These are phyloP conservation scores for Dipus sagitta DNA, from an alignment of 2,797 vertebrate genomes.

Conservation along the genomic window DNA sequence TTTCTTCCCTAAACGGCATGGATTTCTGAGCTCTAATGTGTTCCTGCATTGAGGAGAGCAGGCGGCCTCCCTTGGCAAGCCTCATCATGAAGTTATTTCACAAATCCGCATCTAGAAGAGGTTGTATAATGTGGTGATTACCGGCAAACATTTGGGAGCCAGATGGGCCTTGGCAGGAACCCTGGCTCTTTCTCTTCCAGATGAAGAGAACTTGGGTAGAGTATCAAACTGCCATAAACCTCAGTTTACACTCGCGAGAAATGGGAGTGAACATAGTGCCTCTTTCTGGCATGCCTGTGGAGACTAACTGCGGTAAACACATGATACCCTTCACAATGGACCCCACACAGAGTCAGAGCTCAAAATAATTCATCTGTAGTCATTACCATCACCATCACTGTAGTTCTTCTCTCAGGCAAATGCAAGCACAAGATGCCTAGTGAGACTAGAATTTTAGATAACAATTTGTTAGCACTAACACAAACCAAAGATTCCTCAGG, in stretches of 20 bases:
- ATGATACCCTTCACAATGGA: accelerated
- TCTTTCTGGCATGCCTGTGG: not conserved
- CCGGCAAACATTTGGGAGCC: not conserved
- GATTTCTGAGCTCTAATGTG: constrained; percentile 36
- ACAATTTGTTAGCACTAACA: accelerated
- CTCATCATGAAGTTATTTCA: constrained; percentile 51
- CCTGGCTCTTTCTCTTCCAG: not conserved
- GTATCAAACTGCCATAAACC: not conserved
- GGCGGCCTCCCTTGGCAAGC: constrained; percentile 16
- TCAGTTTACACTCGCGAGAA: constrained; percentile 50
- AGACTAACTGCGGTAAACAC: not conserved
- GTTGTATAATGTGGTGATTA: not conserved
- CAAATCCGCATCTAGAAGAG: constrained; percentile 43
- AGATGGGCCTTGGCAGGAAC: not conserved
- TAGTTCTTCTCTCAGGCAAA: not conserved
- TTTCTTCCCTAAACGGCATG: constrained; percentile 71
- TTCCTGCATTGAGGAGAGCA: constrained; percentile 36
- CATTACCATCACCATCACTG: accelerated
- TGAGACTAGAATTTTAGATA: not conserved
- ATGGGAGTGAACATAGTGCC: not conserved
- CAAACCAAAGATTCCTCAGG: not conserved
- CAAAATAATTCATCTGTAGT: not conserved
- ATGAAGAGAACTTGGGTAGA: not conserved
- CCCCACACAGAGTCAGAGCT: accelerated
- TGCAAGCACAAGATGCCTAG: not conserved